Base-by-base conservation (phyloP, 2,113 vertebrate genomes). In the Hyperopisus bebe region DNA sequence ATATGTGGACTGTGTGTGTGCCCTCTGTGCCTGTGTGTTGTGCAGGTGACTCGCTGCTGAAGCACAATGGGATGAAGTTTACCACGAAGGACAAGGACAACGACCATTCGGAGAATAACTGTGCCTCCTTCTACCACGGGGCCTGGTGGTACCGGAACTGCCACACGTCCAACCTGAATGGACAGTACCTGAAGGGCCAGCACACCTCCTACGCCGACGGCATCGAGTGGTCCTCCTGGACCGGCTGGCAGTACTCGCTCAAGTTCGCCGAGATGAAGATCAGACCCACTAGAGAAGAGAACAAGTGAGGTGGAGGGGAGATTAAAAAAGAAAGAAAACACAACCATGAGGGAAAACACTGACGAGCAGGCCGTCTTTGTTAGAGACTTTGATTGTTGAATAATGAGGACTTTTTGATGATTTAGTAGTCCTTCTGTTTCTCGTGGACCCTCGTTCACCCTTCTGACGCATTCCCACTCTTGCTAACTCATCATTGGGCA, bases 141-240 rank as follows among this genome's bases (percentile, higher is more conserved):
- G 98, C 98, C 35, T 99, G 98, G 98, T 99, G 98, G 98, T 99
- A 99, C 94, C 97, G 97, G 19, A 99, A 98, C 94, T 99, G 98
- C 94, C 98, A 99, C 95, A 98, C 97, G 0, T 99, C 98, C 92
- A 99, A 99, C 96, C 97, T 99, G 92, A 99, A 99, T 0, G 98
- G 98, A 42, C 97, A 98, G 94, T 99, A 98, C 95, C 96, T 99
- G 66, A 94, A 92, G 2, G 98, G 98, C 51, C 96, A 97, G 48
- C 98, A 99, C 86, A 95, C 97, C 88, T 99, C 98, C 90, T 99
- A 99, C 0, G 98, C 98, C 0, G 98, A 99, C 0, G 98, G 98
- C 0, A 95, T 99, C 24, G 98, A 99, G 95, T 99, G 98, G 98
- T 98, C 97, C 70, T 98, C 97, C 88, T 99, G 98, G 98, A 99